Evolutionary conservation across 2,797 vertebrate species (phyloP), one percentile per base, ranked within the genome.

Genomic region (Hyperoplus immaculatus): DNA sequence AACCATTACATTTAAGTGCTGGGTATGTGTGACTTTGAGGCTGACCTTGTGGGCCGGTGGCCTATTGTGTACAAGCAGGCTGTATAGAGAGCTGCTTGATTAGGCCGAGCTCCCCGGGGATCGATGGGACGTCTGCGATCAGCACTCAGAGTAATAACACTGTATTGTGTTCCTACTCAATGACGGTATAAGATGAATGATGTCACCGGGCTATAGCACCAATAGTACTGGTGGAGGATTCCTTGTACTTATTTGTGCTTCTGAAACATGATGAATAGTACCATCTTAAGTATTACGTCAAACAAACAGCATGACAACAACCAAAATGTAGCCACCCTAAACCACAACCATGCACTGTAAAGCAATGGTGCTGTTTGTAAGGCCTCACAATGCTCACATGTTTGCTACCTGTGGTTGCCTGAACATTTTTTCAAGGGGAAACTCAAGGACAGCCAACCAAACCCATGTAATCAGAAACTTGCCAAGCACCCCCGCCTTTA

Each of bases 111-210:
- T 87, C 93, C 84, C 82, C 0, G 18, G 89, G 90, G 92, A 94
- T 94, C 89, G 80, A 94, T 93, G 91, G 71, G 79, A 81, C 49
- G 84, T 88, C 88, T 92, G 87, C 82, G 89, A 93, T 92, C 92
- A 85, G 90, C 88, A 92, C 93, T 94, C 87, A 81, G 70, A 86
- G 84, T 92, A 93, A 94, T 93, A 89, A 92, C 89, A 69, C 72
- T 75, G 83, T 67, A 86, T 89, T 87, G 89, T 89, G 77, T 59
- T 75, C 49, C 77, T 69, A 75, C 77, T 81, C 85, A 86, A 74
- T 88, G 90, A 87, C 69, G 38, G 70, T 55, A 80, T 78, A 74
- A 87, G 84, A 90, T 84, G 85, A 85, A 92, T 88, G 87, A 91
- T 89, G 89, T 91, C 88, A 93, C 50, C 39, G n/a, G 65, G 75